phyloP scores from a whole-genome alignment of 2,113 vertebrate genomes.

The Caloenas nicobarica region DNA sequence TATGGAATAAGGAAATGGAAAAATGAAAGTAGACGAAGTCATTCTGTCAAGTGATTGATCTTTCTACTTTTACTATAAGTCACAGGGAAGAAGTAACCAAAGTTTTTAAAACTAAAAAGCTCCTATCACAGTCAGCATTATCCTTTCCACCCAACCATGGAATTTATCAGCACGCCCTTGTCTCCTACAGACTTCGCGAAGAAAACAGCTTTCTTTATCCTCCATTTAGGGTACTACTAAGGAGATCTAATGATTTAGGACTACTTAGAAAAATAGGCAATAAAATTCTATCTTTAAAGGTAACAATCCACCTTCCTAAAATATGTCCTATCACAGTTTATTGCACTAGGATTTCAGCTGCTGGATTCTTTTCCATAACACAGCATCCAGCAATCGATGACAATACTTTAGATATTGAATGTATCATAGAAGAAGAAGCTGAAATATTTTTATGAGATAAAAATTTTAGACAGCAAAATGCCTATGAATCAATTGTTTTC shows the following conservation, averaged over 20 bases:
- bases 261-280: background rate
- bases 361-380: background rate
- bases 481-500: background rate
- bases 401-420: background rate
- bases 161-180: background rate
- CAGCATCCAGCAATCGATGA: background rate
- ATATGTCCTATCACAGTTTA: background rate
- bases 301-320: background rate
- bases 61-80: background rate
- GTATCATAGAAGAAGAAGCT: background rate
- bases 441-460: background rate
- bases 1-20: background rate
- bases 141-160: background rate
- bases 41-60: background rate
- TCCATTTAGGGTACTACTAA: background rate
- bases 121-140: background rate
- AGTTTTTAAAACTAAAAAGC: background rate
- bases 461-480: background rate
- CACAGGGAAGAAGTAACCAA: background rate
- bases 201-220: background rate
- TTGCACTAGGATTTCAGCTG: background rate
- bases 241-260: background rate
- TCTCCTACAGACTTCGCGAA: background rate
- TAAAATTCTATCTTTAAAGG: background rate
- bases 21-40: background rate